Percentiles rank a stretch among this genome's conserved stretches.
These are phyloP conservation scores for Cyanoramphus novaezelandiae DNA, from an alignment of 2,113 vertebrate species.

Conservation along the genomic window DNA sequence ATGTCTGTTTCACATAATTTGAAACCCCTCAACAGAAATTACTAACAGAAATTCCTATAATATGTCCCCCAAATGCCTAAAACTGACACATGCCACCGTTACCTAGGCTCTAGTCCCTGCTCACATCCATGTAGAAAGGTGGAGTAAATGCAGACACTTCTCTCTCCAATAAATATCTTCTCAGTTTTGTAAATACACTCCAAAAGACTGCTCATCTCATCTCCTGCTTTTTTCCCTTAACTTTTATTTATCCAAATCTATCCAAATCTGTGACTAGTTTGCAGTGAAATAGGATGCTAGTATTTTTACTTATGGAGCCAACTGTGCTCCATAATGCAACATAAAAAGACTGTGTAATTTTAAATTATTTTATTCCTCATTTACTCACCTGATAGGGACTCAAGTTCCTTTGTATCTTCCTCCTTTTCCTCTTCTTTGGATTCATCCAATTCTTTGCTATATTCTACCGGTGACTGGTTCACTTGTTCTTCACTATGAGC, in stretches of 20 bases:
- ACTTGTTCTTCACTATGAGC: slow-evolving; percentile 82
- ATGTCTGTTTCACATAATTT: not conserved
- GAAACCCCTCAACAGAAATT: not conserved
- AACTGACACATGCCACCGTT: not conserved
- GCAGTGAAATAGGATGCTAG: not conserved
- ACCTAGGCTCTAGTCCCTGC: not conserved
- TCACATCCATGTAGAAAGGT: not conserved
- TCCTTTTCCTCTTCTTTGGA: slow-evolving; percentile 90
- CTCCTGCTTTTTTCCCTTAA: not conserved
- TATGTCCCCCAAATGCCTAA: not conserved
- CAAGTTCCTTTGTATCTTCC: slow-evolving; percentile 87
- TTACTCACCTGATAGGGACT: slow-evolving; percentile 78
- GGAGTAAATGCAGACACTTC: not conserved
- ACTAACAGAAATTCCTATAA: not conserved
- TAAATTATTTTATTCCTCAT: not conserved
- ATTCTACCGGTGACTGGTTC: slow-evolving; percentile 79
- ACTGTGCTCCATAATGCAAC: not conserved
- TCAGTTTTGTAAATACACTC: not conserved
- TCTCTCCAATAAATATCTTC: not conserved
- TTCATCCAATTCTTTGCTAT: slow-evolving; percentile 87
- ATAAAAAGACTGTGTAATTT: not conserved
- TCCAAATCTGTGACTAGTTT: not conserved
- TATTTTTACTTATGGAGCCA: not conserved
- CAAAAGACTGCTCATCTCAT: not conserved
- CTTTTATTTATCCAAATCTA: not conserved